Percentiles rank a stretch among this genome's conserved stretches.
Evolutionary conservation across 2,113 vertebrate genomes (phyloP).

Genomic region (Ailurus styani): DNA sequence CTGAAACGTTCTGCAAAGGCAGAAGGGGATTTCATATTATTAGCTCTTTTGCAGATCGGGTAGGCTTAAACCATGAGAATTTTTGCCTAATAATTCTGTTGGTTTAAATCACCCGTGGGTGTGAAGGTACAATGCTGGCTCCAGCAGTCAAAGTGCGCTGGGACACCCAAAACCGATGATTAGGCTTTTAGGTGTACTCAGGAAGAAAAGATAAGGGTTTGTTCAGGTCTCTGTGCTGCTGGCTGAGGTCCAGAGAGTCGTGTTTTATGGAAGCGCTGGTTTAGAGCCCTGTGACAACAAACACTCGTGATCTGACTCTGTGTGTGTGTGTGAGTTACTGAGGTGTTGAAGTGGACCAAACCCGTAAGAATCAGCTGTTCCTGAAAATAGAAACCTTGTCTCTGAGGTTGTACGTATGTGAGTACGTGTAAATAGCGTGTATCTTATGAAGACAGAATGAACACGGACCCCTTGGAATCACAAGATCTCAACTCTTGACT

Average conservation of each 20-base stretch:
- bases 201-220: neutral
- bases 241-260: neutral
- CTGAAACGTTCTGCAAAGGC: neutral
- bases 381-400: neutral
- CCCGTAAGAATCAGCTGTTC: neutral
- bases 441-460: neutral
- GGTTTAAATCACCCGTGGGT: neutral
- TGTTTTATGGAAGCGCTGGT: neutral
- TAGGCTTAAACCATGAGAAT: neutral
- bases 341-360: neutral
- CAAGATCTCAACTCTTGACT: neutral
- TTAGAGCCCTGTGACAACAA: neutral
- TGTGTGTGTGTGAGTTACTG: neutral
- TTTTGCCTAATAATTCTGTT: neutral
- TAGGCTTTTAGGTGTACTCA: rapidly evolving
- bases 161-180: rapidly evolving
- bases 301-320: rapidly evolving
- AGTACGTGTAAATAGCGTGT: rapidly evolving
- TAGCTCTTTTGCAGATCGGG: neutral
- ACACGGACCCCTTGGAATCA: rapidly evolving
- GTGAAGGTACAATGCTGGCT: neutral
- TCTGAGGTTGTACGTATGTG: rapidly evolving
- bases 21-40: neutral
- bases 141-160: rapidly evolving
- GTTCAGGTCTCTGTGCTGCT: neutral